Evolutionary conservation across 2,888 invertebrate species (phyloP).

Genomic region (Chymomyza procnemis): DNA sequence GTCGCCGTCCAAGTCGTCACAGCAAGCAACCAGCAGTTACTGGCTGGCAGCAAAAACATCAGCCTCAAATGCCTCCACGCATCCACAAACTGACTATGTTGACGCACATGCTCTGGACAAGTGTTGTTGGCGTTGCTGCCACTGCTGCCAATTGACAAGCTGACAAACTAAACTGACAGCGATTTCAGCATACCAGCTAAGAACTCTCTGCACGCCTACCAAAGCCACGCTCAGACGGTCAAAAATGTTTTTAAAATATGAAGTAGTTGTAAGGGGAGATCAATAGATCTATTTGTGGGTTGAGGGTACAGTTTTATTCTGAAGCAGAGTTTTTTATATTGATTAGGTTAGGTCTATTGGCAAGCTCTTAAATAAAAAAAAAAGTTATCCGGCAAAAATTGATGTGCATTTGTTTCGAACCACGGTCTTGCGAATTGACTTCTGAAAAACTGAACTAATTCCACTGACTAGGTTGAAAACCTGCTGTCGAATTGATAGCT

Average conservation of each 20-base stretch:
- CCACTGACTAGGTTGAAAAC: too few relatives aligned
- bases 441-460: too few relatives aligned
- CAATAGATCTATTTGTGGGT: too few relatives aligned
- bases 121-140: conserved; percentile 16
- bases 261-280: background rate
- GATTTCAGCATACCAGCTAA: background rate
- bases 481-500: too few relatives aligned
- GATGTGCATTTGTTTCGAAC: too few relatives aligned
- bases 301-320: too few relatives aligned
- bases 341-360: too few relatives aligned
- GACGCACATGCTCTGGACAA: conserved; percentile 34
- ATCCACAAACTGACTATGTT: conserved; percentile 37
- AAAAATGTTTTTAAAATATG: background rate
- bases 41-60: background rate
- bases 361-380: too few relatives aligned
- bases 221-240: background rate
- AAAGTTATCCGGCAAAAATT: too few relatives aligned
- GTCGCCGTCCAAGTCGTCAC: background rate
- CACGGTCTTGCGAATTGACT: too few relatives aligned
- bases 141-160: conserved; percentile 21
- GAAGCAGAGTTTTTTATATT: too few relatives aligned
- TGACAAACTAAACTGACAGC: conserved; percentile 43
- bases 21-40: background rate
- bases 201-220: background rate
- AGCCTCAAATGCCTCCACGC: conserved; percentile 56